Conservation (phyloP, 2,888 invertebrate genomes). For the Eumacrocentrus americanus region DNA sequence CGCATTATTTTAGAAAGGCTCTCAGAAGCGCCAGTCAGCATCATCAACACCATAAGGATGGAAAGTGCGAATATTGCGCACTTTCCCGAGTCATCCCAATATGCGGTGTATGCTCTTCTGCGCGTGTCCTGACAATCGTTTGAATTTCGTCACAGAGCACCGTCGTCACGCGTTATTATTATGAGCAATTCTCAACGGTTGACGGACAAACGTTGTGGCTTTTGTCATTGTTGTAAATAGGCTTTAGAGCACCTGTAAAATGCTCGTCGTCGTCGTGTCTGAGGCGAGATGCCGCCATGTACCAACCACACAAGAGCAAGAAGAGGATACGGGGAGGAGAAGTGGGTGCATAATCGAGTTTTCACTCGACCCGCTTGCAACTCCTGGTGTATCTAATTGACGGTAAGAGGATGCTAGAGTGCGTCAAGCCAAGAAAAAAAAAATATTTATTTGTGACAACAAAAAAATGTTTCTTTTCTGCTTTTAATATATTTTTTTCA, state of each 20-base stretch:
- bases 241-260: constrained; percentile 24
- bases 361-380: constrained; percentile 32
- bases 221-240: constrained; percentile 4
- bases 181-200: constrained; percentile 23
- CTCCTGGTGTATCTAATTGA: constrained; percentile 37
- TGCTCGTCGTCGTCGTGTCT: no score
- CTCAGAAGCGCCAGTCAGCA: no score
- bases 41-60: no score
- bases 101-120: constrained; percentile 19
- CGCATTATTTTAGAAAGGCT: no score
- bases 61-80: constrained; percentile 27
- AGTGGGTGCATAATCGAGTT: constrained; percentile 35
- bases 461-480: no score
- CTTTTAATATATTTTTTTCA: no score
- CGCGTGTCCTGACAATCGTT: constrained; percentile 32
- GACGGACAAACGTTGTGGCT: neutral
- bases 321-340: neutral
- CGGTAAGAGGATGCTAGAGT: neutral
- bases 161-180: constrained; percentile 31
- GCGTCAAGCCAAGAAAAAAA: constrained; percentile 1
- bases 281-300: no score
- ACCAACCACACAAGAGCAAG: no score
- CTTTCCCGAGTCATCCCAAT: constrained; percentile 18
- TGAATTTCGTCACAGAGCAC: constrained; percentile 35
- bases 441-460: neutral